Evolutionary conservation across 2,113 vertebrate genomes (phyloP), one percentile per base, ranked within the genome.

Genomic region (Pterocles gutturalis): DNA sequence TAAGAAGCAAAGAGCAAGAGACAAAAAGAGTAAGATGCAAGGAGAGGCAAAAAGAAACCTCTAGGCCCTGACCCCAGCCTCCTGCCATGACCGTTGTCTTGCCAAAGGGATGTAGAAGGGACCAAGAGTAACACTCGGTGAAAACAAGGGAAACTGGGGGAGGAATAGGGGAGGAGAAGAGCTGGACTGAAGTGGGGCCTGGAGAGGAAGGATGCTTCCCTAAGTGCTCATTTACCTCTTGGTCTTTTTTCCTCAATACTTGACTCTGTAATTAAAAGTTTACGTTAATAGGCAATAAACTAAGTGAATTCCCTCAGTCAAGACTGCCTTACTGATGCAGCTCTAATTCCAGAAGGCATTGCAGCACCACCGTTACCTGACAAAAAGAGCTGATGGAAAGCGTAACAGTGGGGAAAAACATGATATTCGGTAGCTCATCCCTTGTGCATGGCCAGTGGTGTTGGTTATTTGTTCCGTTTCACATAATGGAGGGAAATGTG

Each of bases 51-150:
- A 10, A 33, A 41, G 48, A 73, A 67, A 18, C 33, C 17, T 38
- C 16, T 33, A 21, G 38, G 31, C 28, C 10, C 17, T 64, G 49
- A 19, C 22, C 15, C 21, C 38, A 66, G 29, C 51, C 38, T 65
- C 41, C 17, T 13, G 48, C 0, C 1, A 46, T 36, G 29, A 17
- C 66, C 0, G 0, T 25, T 28, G 17, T 55, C 28, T 83, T 7
- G 1, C 6, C 3, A 8, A 43, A 55, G 58, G 16, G 34, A 36
- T 20, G 21, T 49, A 36, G 66, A 73, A 87, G 28, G 19, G 28
- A 15, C 16, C 0, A 2, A 73, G 14, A 0, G 0, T 38, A 49
- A 24, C 2, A 2, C 11, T 25, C 3, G 1, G 10, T 16, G 49
- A 48, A 60, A 67, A 55, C 20, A 29, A 24, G 10, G 43, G 34